A percentile compares a stretch with the other conserved stretches of the same genome.
Conservation (phyloP, 2,888 invertebrate genomes). For the Eremobia ochroleuca region DNA sequence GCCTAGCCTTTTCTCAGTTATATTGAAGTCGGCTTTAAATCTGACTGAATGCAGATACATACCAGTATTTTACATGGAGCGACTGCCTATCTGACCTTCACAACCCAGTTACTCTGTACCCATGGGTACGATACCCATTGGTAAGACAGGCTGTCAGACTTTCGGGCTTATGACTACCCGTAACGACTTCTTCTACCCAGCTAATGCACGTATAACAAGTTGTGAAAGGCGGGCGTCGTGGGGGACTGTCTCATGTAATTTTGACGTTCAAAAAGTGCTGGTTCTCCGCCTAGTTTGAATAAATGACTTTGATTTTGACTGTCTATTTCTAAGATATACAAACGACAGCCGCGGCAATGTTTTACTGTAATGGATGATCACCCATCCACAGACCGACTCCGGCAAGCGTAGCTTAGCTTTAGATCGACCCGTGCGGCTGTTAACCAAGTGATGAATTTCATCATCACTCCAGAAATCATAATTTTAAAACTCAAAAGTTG, state of each 20-base stretch:
- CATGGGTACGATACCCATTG: not conserved
- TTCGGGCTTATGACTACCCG: not conserved
- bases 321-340: not conserved
- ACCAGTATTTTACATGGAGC: not conserved
- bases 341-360: not conserved
- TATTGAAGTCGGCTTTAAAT: not conserved
- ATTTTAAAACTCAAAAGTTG: not conserved
- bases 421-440: not conserved
- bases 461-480: not conserved
- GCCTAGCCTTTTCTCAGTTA: not conserved
- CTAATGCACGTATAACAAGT: too few relatives aligned
- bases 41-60: not conserved
- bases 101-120: not conserved
- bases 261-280: too few relatives aligned
- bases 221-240: too few relatives aligned
- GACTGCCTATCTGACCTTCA: not conserved
- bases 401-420: not conserved
- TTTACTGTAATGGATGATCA: not conserved
- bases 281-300: too few relatives aligned
- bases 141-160: not conserved
- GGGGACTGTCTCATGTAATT: too few relatives aligned
- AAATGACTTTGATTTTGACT: too few relatives aligned
- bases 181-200: not conserved
- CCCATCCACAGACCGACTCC: not conserved
- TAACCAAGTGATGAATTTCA: too few relatives aligned